Conservation (phyloP, 2,797 vertebrate species). For the Hemibagrus guttatus region DNA sequence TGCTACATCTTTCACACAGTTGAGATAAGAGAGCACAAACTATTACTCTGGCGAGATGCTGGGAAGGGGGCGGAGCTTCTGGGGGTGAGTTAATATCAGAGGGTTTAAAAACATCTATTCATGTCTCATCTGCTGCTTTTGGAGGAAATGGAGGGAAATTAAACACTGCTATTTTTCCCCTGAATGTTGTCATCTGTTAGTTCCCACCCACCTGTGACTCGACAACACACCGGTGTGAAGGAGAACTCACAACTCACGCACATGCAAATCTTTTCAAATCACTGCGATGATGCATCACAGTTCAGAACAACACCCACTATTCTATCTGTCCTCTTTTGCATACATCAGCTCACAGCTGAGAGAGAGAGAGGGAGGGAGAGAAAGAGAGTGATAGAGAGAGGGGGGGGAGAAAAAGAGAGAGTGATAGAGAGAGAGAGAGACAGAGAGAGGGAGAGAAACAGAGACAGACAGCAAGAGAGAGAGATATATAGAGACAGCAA, state of each 20-base stretch:
- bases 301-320: no score
- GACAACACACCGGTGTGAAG: neutral
- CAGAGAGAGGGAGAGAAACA: no score
- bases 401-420: no score
- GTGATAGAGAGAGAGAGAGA: no score
- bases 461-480: no score
- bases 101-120: neutral
- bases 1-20: neutral
- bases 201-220: neutral
- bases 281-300: neutral
- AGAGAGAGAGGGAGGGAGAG: neutral
- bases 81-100: neutral
- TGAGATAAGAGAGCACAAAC: neutral
- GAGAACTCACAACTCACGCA: neutral
- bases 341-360: neutral
- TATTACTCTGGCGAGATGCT: neutral
- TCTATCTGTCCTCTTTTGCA: neutral
- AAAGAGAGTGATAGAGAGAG: no score
- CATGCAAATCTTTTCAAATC: neutral
- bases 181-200: neutral
- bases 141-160: no score
- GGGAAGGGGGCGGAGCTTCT: neutral
- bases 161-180: neutral
- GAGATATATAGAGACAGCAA: no score
- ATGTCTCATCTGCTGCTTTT: neutral